Evolutionary conservation across 2,113 vertebrate species (phyloP), one percentile per base, ranked within the genome.

Genomic region (Cyprinodon brontotheroides): DNA sequence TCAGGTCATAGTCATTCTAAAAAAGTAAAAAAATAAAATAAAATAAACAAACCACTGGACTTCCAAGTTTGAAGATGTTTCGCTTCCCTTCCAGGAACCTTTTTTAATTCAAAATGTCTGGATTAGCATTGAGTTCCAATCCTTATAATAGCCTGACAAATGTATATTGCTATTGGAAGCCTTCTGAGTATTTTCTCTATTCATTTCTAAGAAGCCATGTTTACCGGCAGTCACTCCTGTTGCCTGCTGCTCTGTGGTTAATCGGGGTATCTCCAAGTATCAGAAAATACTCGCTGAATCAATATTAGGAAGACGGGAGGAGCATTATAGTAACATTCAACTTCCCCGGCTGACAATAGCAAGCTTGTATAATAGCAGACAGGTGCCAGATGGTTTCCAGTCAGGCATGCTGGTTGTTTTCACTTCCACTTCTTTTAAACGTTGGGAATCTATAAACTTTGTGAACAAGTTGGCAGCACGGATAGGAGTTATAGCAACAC

Each of bases 251-350:
- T 57, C 50, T 57, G 50, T 57, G 50, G 50, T n/a, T 7, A 5
- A 3, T 10, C 17, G n/a, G 50, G 50, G 50, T 2, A 57, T 57
- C 40, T 45, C 64, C 15, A 38, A 17, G 2, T 14, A 2, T 1
- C 37, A n/a, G 17, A 7, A 41, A 69, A 41, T 8, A 22, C 11
- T 3, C 57, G 20, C 50, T 14, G 37, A 13, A 12, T 36, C 57
- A 70, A 70, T 43, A 61, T 61, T 70, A 70, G 68, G 17, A 62
- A 36, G 37, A 10, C 13, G 6, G 60, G 60, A 22, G 41, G 11
- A 50, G 3, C 53, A 15, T 20, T 3, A 22, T 59, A 20, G 11
- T 6, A 6, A 22, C 3, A 14, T 4, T 2, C 22, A n/a, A 12
- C 20, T 14, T 67, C 12, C n/a, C 13, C 7, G 11, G n/a, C 17